Evolutionary conservation across 2,797 vertebrate species (phyloP).

Genomic region (Dipus sagitta): DNA sequence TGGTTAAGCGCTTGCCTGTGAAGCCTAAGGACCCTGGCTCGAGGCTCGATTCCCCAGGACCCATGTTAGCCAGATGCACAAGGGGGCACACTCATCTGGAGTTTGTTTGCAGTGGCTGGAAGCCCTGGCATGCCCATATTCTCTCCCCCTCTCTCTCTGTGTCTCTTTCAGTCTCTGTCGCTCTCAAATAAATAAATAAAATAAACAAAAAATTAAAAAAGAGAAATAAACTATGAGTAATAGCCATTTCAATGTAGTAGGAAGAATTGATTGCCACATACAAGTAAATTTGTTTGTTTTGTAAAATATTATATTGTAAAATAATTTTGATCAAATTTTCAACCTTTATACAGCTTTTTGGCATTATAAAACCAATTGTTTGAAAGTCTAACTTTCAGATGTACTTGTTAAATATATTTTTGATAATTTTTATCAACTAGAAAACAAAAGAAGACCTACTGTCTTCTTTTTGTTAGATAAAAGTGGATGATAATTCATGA

Average conservation of each 20-base stretch:
- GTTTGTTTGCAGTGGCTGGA: too few species aligned
- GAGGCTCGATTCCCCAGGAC: too few species aligned
- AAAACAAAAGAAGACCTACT: too few species aligned
- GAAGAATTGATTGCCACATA: background rate
- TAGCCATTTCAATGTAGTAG: background rate
- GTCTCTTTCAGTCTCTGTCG: too few species aligned
- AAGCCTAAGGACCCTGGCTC: too few species aligned
- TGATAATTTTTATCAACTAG: background rate
- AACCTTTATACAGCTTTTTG: background rate
- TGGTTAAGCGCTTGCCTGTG: too few species aligned
- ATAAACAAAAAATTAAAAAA: too few species aligned
- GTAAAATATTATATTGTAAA: background rate
- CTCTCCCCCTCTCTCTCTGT: too few species aligned
- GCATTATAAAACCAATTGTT: background rate
- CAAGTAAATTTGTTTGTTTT: background rate
- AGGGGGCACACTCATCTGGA: too few species aligned
- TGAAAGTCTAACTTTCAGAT: background rate
- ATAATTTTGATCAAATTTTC: slow-evolving; percentile 3
- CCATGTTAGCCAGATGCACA: too few species aligned
- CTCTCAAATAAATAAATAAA: too few species aligned
- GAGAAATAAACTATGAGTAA: background rate
- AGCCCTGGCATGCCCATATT: too few species aligned
- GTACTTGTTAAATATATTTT: background rate
- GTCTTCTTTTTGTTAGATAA: background rate
- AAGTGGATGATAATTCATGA: background rate